Evolutionary conservation across 2,888 invertebrate species (phyloP), one percentile per base, ranked within the genome.

Genomic region (Tenthredo notha): DNA sequence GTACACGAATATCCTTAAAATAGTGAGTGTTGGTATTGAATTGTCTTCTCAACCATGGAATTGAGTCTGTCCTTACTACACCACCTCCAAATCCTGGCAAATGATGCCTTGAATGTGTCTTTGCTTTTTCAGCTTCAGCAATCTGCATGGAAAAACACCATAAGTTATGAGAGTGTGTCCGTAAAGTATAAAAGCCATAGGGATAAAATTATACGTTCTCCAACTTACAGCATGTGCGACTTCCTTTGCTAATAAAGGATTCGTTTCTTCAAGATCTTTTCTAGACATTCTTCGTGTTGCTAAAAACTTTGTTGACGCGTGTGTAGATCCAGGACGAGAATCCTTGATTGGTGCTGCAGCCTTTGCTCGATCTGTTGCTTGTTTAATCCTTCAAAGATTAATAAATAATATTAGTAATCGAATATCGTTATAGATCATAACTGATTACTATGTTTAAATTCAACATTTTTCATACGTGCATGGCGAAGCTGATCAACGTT

Each of bases 1-100:
- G 97, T 91, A 97, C 95, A 89, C 95, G 95, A 85, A 97, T 94
- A 89, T 96, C 96, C 92, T 96, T 96, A 86, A 97, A 95, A 90
- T 97, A 97, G 90, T 97, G 95, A 85, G 96, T 96, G 89, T 95
- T 94, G 1, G 95, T 94, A 25, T 95, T 94, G 87, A 96, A 94
- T 85, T 95, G 95, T 86, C 95, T 94, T 37, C 93, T 93, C 6
- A 95, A 89, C 94, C 94, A 94, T 0, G 94, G 94, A 65, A 94
- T 90, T 0, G 94, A 94, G 65, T 94, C 93, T 21, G 92, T 91
- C 84, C 92, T 90, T 0, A 92, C 90, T 5, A 90, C 91, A 15
- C 89, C 90, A 29, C 88, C 88, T 37, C 87, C 86, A 37, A 89
- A 85, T 12, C 90, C 91, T 5, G 89, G 89, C 6, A 90, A 86